Base-by-base conservation (phyloP, 2,888 invertebrate species). In the Norana najaformis region DNA sequence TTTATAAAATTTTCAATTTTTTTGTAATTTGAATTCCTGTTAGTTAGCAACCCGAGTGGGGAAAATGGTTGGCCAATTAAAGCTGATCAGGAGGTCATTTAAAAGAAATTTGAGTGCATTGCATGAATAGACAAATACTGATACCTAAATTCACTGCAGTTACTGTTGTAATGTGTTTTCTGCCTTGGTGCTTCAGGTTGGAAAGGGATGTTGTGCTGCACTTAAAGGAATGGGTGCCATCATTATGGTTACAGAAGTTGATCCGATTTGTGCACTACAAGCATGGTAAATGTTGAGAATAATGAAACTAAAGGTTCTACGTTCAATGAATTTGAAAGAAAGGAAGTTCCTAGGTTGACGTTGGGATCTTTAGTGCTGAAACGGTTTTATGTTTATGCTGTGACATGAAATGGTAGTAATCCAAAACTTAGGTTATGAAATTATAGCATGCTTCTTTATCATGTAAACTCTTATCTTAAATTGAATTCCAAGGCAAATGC, bases 181-280 rank as follows among this genome's bases (percentile, higher is more conserved):
- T 85, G n/a, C 30, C 38, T 36, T 88, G 36, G 38, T 30, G 36
- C 39, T 37, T 30, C 91, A 92, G 92, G 92, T 99, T 30, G 99
- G 99, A 92, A 99, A 99, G 96, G 99, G 99, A 88, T 98, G 98
- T 94, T 98, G 99, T 38, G 98, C 98, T 95, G 98, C 99, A 85
- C 96, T 99, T 89, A 96, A 97, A 94, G 98, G 98, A 39, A 97
- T 99, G 94, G 99, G 99, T 85, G 98, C 98, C 37, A 96, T 99
- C 93, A 99, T 99, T 23, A 96, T 99, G 92, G 96, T 99, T 92
- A 98, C 99, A 11, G 99, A 99, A 96, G 97, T 99, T 93, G 99
- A 99, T 96, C 99, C 99, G 4, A 99, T 99, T 93, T 99, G 97
- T 95, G 99, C 99, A 13, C 96, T 99, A 30, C 99, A 99, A 96